phyloP scores from a whole-genome alignment of 2,888 invertebrate genomes.

The Hybos culiciformis region DNA sequence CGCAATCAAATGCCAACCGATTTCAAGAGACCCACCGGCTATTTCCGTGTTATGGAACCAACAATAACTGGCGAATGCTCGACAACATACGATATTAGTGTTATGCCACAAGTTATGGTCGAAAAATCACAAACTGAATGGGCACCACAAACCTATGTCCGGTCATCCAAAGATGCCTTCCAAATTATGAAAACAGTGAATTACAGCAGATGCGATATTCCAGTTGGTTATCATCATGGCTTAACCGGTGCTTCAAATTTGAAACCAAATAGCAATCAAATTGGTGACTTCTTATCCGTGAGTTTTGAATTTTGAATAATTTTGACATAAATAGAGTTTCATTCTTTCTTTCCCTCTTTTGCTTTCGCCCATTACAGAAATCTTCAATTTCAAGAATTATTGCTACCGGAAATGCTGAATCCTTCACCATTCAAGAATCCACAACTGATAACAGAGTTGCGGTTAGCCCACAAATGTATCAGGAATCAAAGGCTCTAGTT shows the following conservation, averaged over 20 bases:
- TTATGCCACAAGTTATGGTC: conserved; percentile 42
- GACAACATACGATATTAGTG: conserved; percentile 53
- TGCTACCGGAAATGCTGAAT: conserved; percentile 40
- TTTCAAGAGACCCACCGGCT: conserved; percentile 39
- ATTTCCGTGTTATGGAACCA: conserved; percentile 56
- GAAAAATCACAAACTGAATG: conserved; percentile 42
- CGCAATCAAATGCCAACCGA: conserved; percentile 38
- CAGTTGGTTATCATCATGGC: conserved; percentile 51
- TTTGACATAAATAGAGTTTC: background rate
- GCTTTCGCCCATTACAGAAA: no score
- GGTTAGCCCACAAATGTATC: conserved; percentile 43
- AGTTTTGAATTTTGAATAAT: conserved; percentile 14
- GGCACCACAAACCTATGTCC: conserved; percentile 37
- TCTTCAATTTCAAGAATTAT: conserved; percentile 44
- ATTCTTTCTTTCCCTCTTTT: background rate
- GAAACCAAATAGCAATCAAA: conserved; percentile 38
- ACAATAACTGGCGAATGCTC: conserved; percentile 57
- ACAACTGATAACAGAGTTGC: conserved; percentile 47
- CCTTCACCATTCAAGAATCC: conserved; percentile 50
- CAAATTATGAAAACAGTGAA: conserved; percentile 55
- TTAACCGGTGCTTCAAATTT: conserved; percentile 42
- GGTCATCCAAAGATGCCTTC: conserved; percentile 36
- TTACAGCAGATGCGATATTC: conserved; percentile 47
- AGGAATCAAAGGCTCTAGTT: conserved; percentile 47
- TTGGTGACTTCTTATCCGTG: conserved; percentile 41